These are phyloP conservation scores for Lampropteryx suffumata DNA, from an alignment of 2,888 invertebrate genomes.

Conservation along the genomic window DNA sequence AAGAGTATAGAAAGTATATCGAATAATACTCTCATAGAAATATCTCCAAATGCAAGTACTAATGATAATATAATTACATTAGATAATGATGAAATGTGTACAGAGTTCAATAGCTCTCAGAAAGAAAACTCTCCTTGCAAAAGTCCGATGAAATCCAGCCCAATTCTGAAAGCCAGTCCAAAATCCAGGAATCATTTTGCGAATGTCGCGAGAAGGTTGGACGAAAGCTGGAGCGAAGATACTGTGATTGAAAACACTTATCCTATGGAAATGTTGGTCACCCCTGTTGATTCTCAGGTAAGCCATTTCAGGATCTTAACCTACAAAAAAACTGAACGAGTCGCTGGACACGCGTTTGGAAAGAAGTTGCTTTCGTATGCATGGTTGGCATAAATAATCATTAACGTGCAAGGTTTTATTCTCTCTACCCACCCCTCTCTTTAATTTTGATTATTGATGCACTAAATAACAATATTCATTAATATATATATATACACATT, in stretches of 20 bases:
- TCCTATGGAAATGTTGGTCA: conserved; percentile 58
- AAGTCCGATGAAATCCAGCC: conserved; percentile 53
- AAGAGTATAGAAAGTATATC: conserved; percentile 1
- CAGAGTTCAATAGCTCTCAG: conserved; percentile 52
- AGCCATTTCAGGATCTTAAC: no score
- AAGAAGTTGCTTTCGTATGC: no score
- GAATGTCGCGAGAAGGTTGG: conserved; percentile 35
- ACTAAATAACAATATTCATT: no score
- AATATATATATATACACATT: no score
- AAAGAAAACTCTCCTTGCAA: conserved; percentile 60
- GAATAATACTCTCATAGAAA: background rate
- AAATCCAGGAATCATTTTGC: conserved; percentile 50
- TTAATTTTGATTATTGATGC: no score
- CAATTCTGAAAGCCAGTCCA: conserved; percentile 54
- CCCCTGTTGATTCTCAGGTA: conserved; percentile 68
- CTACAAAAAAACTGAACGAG: no score
- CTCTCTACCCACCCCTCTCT: no score
- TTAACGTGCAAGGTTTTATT: no score
- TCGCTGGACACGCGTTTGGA: no score
- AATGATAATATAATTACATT: background rate
- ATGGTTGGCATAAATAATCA: no score
- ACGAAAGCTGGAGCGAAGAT: conserved; percentile 49
- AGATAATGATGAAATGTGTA: conserved; percentile 37
- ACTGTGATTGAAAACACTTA: conserved; percentile 70
- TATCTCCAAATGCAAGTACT: background rate